Evolutionary conservation across 2,888 invertebrate genomes (phyloP), one percentile per base, ranked within the genome.

Genomic region (Cyaniris semiargus): DNA sequence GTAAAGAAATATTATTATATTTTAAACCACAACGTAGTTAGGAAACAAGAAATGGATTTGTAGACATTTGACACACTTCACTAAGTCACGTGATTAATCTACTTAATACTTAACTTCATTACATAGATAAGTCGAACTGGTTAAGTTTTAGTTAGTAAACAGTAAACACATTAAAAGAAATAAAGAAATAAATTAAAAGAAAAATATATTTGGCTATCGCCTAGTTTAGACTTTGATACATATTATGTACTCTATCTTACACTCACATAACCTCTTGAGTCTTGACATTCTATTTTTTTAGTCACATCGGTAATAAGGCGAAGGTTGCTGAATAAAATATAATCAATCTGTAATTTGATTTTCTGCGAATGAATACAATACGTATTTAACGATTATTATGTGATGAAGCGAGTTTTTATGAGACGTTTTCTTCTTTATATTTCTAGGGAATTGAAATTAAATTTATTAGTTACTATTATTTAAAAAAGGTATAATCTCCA

Each of bases 311-410:
- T 58, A 66, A 27, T 66, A 66, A 66, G 66, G 66, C 66, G 27
- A 66, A 27, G 66, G 66, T 27, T 66, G 66, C 66, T 27, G 1
- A 66, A 23, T 21, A 60, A 66, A 66, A 27, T 66, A 27, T 27
- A 27, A 27, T 66, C 66, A 27, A 31, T 31, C 66, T 66, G 66
- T 66, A 66, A 66, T 66, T 66, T 27, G 66, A 27, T 66, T 66
- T 66, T 66, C 66, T 66, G 66, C 66, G 66, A 66, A 66, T 27
- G 66, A 66, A 66, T 66, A 66, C 66, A 66, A 66, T 66, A 31
- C 66, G 18, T 66, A 27, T 66, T 60, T 60, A 23, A 60, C 15
- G 27, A 31, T 66, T 27, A 66, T 66, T 66, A 66, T 31, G 15
- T 66, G 66, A 4, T 66, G 15, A 27, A 27, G 66, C 18, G 3